These are phyloP conservation scores for Eueremaeus valkanovi DNA, from an alignment of 2,888 invertebrate species.

Conservation along the genomic window DNA sequence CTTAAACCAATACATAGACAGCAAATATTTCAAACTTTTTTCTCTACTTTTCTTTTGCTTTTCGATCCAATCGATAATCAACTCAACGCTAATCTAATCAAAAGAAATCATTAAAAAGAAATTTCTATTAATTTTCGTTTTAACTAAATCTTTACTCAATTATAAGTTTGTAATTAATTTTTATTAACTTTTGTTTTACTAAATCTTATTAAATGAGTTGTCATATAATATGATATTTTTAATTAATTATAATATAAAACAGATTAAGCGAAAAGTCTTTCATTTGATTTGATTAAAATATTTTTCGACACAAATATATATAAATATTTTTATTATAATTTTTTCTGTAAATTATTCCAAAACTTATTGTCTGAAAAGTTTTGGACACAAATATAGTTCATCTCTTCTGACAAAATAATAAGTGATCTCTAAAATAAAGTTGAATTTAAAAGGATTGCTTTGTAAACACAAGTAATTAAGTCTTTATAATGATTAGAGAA, in stretches of 20 bases:
- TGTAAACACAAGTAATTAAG: conserved; percentile 16
- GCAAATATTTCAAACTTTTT: background rate
- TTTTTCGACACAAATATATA: background rate
- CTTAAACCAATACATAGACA: background rate
- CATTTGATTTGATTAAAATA: background rate
- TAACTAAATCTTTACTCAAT: too few species aligned
- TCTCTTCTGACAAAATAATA: too few species aligned
- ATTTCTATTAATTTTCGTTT: too few species aligned
- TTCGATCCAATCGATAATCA: background rate
- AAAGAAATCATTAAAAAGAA: too few species aligned
- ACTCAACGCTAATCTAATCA: background rate
- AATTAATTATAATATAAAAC: too few species aligned
- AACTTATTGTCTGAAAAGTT: background rate
- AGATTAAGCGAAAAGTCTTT: too few species aligned
- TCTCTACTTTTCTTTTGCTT: background rate
- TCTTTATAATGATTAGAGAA: background rate
- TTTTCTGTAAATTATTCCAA: background rate
- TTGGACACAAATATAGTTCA: too few species aligned
- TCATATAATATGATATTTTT: too few species aligned
- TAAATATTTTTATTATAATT: background rate
- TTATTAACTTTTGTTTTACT: too few species aligned
- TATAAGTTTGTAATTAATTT: too few species aligned
- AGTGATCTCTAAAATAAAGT: too few species aligned
- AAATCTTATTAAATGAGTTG: too few species aligned
- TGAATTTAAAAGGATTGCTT: background rate